Evolutionary conservation across 1,140 invertebrate species (phyloP).

Genomic region (Tetranychus cinnabarinus): DNA sequence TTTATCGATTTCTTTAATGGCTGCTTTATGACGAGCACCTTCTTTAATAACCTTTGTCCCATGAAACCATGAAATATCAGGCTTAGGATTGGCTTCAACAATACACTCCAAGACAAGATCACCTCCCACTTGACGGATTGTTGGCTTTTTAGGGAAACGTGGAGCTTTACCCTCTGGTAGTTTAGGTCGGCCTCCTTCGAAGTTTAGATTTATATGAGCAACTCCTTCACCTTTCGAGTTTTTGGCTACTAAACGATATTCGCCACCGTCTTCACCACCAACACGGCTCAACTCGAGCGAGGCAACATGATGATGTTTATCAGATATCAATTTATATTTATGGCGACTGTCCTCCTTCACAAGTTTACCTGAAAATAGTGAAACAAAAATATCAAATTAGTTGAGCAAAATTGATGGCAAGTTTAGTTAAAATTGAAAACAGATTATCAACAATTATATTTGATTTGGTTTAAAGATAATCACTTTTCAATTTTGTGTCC

Average conservation of each 20-base stretch:
- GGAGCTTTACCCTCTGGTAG: conserved; percentile 83
- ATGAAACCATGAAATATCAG: conserved; percentile 86
- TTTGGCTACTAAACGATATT: conserved; percentile 73
- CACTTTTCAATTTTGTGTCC: neutral
- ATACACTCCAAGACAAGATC: conserved; percentile 83
- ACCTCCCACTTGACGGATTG: conserved; percentile 81
- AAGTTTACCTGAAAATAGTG: neutral
- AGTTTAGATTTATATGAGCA: conserved; percentile 85
- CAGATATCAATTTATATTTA: conserved; percentile 9
- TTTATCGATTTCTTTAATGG: conserved; percentile 48
- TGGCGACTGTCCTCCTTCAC: conserved; percentile 1
- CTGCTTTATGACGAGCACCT: conserved; percentile 59
- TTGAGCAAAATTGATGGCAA: neutral
- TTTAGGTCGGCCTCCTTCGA: conserved; percentile 51
- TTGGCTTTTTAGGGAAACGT: conserved; percentile 87
- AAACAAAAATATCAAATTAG: neutral
- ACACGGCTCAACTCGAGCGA: conserved; percentile 59
- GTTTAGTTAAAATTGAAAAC: neutral
- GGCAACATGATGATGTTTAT: conserved; percentile 42
- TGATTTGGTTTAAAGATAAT: neutral
- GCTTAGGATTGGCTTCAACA: conserved; percentile 74
- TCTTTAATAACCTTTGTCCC: conserved; percentile 54
- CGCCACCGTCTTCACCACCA: conserved; percentile 58
- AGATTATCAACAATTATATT: neutral
- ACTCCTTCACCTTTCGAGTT: conserved; percentile 75